phyloP scores from a whole-genome alignment of 2,797 vertebrate genomes.

The Bradypus variegatus region DNA sequence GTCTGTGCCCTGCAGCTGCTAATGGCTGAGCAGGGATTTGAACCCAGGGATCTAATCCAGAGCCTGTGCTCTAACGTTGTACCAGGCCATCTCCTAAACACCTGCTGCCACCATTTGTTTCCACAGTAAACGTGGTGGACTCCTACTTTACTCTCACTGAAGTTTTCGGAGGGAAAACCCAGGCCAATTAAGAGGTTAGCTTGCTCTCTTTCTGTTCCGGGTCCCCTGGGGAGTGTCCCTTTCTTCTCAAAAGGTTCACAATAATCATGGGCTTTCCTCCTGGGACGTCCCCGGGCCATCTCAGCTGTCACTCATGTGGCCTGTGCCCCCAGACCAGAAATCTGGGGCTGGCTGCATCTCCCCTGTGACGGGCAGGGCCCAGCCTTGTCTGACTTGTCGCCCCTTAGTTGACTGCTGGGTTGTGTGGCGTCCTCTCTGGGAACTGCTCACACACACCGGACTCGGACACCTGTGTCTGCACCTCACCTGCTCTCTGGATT shows the following conservation, averaged over 20 bases:
- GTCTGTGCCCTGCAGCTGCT: background rate
- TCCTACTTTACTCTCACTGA: too few relatives aligned
- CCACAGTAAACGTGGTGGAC: background rate
- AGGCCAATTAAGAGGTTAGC: background rate
- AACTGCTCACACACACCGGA: background rate
- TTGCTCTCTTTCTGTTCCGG: background rate
- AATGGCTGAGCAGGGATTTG: background rate
- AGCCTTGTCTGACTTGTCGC: too few relatives aligned
- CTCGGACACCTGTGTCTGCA: rapidly evolving
- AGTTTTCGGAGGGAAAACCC: background rate
- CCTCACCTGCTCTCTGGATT: rapidly evolving
- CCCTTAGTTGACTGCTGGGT: background rate
- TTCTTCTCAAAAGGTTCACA: background rate
- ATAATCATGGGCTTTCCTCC: background rate
- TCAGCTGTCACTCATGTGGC: background rate
- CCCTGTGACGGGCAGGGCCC: background rate
- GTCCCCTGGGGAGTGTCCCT: background rate
- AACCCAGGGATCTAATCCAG: background rate
- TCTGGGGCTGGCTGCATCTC: background rate
- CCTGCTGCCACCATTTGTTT: background rate
- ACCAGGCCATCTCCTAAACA: background rate
- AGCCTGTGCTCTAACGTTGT: background rate
- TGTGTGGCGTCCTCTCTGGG: rapidly evolving
- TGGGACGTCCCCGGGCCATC: too few relatives aligned
- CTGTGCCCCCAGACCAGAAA: background rate